Evolutionary conservation across 1,140 invertebrate species (phyloP).

Genomic region (Megalonaias nervosa): DNA sequence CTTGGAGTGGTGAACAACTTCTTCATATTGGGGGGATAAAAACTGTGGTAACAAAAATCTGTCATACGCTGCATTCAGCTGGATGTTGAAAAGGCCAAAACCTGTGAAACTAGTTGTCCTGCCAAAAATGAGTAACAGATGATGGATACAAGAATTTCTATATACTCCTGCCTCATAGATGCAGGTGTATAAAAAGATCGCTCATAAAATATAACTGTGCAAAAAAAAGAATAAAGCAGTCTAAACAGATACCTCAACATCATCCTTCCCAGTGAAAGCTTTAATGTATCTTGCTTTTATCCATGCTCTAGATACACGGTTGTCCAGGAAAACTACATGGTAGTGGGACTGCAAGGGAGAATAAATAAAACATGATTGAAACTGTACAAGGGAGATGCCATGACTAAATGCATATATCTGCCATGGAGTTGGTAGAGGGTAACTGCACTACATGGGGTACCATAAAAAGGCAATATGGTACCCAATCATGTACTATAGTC

Average conservation of each 20-base stretch:
- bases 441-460: too few relatives aligned
- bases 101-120: too few relatives aligned
- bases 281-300: conserved; percentile 56
- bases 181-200: conserved; percentile 12
- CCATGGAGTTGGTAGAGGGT: too few relatives aligned
- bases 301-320: conserved; percentile 74
- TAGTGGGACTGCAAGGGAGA: conserved; percentile 75
- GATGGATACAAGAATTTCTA: background rate
- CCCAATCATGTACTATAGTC: background rate
- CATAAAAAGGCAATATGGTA: conserved; percentile 1
- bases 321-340: conserved; percentile 77
- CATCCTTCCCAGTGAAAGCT: conserved; percentile 38
- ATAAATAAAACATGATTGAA: conserved; percentile 1
- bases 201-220: conserved; percentile 2
- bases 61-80: too few relatives aligned
- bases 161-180: background rate
- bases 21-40: too few relatives aligned
- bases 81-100: too few relatives aligned
- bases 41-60: too few relatives aligned
- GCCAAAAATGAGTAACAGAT: background rate
- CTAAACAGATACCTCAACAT: background rate
- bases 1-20: too few relatives aligned
- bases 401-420: too few relatives aligned
- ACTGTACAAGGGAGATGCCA: too few relatives aligned
- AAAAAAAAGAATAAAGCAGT: background rate